Evolutionary conservation across 2,888 invertebrate species (phyloP), one percentile per base, ranked within the genome.

Genomic region (Leucozona laternaria): DNA sequence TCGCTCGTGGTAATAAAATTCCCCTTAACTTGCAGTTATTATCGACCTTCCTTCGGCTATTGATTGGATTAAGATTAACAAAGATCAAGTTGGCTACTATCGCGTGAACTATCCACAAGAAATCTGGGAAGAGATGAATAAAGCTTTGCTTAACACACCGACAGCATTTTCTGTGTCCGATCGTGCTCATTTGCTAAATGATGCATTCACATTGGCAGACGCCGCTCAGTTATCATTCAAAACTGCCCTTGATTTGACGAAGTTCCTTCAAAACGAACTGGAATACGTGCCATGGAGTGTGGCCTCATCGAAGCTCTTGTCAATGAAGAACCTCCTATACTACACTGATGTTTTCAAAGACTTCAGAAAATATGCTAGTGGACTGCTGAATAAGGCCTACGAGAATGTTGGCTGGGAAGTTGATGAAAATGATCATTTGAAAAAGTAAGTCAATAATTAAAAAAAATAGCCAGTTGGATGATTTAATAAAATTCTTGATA

Each of bases 11-110:
- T n/a, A n/a, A n/a, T n/a, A 0, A 8, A 15, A 0, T 15, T 53
- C 20, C n/a, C 20, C 1, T 5, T n/a, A 0, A 45, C 8, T 17
- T n/a, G 8, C 48, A 90, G 89, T 88, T n/a, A 93, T 90, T 58
- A 90, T 96, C n/a, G 92, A 92, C 0, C 90, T 94, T 13, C 90
- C 93, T 13, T 91, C 91, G 53, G 90, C 92, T 10, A 92, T 93
- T 0, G 93, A 93, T 1, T 97, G 97, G 96, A 92, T 98, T 15
- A 98, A 98, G 93, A 94, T 98, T 75, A 98, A 98, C 91, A 95
- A 95, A 83, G 94, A 96, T 88, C 97, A 98, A 94, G 94, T 96
- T 13, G 98, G 98, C 0, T 98, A 96, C 92, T 98, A 97, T 92
- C 94, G 97, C 78, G 97, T 98, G 0, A 97, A 97, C 91, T 98